Conservation (phyloP, 2,888 invertebrate genomes). For the Ornithoptera priamus region DNA sequence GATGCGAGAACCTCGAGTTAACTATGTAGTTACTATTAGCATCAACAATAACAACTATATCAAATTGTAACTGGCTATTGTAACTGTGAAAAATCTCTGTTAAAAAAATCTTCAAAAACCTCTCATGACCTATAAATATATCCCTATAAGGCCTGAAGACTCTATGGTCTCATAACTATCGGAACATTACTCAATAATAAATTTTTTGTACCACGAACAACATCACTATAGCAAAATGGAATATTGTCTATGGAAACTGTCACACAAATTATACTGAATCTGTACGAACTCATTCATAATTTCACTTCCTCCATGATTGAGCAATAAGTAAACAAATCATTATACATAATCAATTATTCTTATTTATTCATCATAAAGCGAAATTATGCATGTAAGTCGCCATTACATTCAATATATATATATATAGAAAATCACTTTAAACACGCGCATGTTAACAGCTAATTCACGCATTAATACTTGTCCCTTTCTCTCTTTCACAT, state of each 20-base stretch:
- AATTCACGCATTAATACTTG: slow-evolving; percentile 15
- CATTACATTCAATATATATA: too few relatives aligned
- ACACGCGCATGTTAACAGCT: not conserved
- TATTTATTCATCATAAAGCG: too few relatives aligned
- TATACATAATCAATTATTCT: too few relatives aligned
- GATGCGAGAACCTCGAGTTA: too few relatives aligned
- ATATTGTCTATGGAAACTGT: not conserved
- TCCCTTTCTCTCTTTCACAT: slow-evolving; percentile 3
- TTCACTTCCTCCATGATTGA: slow-evolving; percentile 22
- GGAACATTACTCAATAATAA: too few relatives aligned
- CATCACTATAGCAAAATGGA: not conserved
- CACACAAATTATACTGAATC: not conserved
- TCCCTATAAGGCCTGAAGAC: not conserved
- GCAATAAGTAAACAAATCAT: slow-evolving; percentile 11
- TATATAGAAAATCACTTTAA: too few relatives aligned
- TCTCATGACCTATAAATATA: not conserved
- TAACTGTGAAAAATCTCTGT: too few relatives aligned
- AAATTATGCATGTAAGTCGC: too few relatives aligned
- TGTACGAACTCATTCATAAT: not conserved
- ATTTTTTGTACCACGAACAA: not conserved
- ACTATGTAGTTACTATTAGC: too few relatives aligned
- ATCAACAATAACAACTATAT: too few relatives aligned
- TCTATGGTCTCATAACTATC: not conserved
- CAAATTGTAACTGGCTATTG: too few relatives aligned
- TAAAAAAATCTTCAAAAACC: not conserved